These are phyloP conservation scores for Bombus consobrinus DNA, from an alignment of 1,140 invertebrate genomes.

Conservation along the genomic window DNA sequence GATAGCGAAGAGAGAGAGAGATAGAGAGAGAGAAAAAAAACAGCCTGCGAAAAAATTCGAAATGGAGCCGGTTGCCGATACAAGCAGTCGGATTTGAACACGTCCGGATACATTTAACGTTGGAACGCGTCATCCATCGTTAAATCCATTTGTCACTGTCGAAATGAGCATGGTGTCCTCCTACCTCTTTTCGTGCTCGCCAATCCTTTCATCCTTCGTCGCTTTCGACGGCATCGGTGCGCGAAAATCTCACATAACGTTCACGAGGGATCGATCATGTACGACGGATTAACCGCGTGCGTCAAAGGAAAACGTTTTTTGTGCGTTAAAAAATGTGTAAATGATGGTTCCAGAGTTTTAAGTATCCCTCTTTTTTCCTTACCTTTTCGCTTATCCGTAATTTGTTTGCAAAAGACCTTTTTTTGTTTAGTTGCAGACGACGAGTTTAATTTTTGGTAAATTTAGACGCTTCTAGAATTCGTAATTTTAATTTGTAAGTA, in stretches of 20 bases:
- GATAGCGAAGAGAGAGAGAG: conserved; percentile 45
- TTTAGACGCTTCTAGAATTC: background rate
- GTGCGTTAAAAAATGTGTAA: no score
- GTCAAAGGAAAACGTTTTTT: background rate
- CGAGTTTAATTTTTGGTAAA: no score
- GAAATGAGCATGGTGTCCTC: conserved; percentile 26
- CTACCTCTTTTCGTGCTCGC: conserved; percentile 1
- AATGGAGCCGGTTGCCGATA: conserved; percentile 47
- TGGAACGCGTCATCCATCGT: conserved; percentile 30
- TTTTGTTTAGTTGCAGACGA: no score
- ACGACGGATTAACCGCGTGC: background rate
- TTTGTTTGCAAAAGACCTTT: no score
- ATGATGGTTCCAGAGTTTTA: background rate
- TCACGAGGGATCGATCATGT: conserved; percentile 46
- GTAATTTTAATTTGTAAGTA: background rate
- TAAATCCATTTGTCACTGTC: conserved; percentile 68
- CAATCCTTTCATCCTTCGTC: conserved; percentile 30
- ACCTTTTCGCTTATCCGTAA: background rate
- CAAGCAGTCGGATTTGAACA: conserved; percentile 43
- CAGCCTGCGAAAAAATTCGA: conserved; percentile 41
- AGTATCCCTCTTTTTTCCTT: background rate
- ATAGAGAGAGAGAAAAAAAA: background rate
- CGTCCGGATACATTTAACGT: conserved; percentile 55
- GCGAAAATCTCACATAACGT: conserved; percentile 51
- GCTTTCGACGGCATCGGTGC: conserved; percentile 39